Evolutionary conservation across 2,113 vertebrate species (phyloP), one percentile per base, ranked within the genome.

Genomic region (Panthera uncia): DNA sequence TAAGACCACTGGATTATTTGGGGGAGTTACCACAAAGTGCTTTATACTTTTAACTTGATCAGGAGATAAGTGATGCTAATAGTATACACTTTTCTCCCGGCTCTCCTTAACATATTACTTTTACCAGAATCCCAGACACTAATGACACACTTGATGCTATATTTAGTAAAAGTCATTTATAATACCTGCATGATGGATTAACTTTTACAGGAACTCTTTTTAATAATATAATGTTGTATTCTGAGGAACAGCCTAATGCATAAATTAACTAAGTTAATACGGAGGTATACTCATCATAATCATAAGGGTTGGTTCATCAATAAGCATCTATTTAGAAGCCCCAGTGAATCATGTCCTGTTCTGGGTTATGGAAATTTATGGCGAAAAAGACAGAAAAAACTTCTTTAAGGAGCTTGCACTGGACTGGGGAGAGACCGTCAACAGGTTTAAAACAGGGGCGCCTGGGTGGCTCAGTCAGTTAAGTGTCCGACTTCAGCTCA

Each of bases 91-190:
- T 82, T 63, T 50, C 50, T 85, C 38, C 78, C 73, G 88, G 8
- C 5, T 89, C 55, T 90, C 50, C 27, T 93, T 50, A 79, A 52
- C 89, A 4, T 81, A 85, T 94, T 96, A 38, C n/a, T 96, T 97
- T 84, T 91, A 65, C 45, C 45, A 92, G 89, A 89, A 74, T 92
- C 87, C 63, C 74, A 92, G 93, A 84, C 13, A 85, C 71, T 89
- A 89, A 96, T 84, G 79, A 95, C n/a, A 63, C 23, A 73, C 73
- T 76, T 18, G n/a, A 84, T 86, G 71, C 73, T 76, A 85, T 94
- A 95, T 89, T 97, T 97, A 97, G 93, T 89, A 93, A 96, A 94
- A 96, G 89, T 63, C 71, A 55, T 78, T 63, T 85, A 55, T 66
- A 93, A 82, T 63, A 45, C 36, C 76, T 85, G 38, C 23, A 25